A percentile compares a stretch with the other conserved stretches of the same genome.
Conservation (phyloP, 1,140 invertebrate species). For the Holcopasites calliopsidis region DNA sequence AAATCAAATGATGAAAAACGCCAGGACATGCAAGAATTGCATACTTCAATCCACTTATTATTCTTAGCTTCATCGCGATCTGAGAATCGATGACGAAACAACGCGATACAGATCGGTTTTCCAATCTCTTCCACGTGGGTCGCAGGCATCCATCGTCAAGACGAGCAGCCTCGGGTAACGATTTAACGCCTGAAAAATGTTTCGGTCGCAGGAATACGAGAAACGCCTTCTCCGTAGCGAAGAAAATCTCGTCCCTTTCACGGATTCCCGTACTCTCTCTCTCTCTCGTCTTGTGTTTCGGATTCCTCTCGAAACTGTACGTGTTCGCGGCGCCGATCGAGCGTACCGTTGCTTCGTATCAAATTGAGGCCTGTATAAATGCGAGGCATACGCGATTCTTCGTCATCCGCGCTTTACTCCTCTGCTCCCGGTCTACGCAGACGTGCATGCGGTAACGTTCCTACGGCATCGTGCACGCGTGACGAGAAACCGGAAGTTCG, state of each 20-base stretch:
- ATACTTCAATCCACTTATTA: no score
- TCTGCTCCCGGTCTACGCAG: no score
- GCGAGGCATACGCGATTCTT: background rate
- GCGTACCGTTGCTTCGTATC: slow-evolving; percentile 6
- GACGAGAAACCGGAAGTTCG: background rate
- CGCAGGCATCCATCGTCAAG: background rate
- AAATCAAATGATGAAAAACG: no score
- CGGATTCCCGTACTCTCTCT: no score
- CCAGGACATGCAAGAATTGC: no score
- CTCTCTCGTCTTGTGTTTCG: background rate
- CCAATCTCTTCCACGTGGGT: background rate
- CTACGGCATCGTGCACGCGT: background rate
- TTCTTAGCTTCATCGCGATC: slow-evolving; percentile 4
- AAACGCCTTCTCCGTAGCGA: background rate
- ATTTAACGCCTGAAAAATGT: background rate
- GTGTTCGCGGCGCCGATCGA: background rate
- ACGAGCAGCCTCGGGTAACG: background rate
- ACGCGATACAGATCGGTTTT: background rate
- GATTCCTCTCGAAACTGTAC: background rate
- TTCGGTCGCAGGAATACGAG: background rate
- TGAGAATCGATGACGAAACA: background rate
- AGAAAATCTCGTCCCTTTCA: slow-evolving; percentile 4
- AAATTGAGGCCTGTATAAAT: slow-evolving; percentile 19
- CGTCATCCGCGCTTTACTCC: background rate
- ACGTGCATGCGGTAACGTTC: background rate